These are phyloP conservation scores for Coranthus polyacanthus DNA, from an alignment of 2,797 vertebrate species.

Conservation along the genomic window DNA sequence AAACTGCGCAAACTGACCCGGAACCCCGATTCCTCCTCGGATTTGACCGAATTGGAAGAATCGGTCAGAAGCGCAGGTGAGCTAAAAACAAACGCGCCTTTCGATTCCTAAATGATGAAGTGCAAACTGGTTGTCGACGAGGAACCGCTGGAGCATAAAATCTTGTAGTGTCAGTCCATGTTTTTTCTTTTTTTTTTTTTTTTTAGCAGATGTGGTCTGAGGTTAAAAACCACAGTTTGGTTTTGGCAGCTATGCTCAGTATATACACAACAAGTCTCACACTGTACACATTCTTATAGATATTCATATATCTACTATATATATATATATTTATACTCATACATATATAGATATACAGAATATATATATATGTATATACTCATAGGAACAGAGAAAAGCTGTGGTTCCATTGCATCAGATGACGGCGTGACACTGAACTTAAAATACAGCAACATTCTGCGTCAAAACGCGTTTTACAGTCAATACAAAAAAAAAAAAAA, in stretches of 20 bases:
- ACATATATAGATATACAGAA: constrained; percentile 65
- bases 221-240: constrained; percentile 63
- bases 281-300: constrained; percentile 73
- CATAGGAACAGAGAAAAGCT: constrained; percentile 55
- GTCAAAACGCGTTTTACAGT: constrained; percentile 66
- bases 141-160: constrained; percentile 16
- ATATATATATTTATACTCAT: constrained; percentile 64
- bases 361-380: constrained; percentile 63
- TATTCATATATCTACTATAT: constrained; percentile 69
- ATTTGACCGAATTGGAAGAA: background rate
- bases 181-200: constrained; percentile 15
- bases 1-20: too few relatives aligned
- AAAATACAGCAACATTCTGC: constrained; percentile 67
- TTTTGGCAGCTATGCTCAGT: constrained; percentile 83
- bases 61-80: background rate
- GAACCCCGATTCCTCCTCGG: background rate
- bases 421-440: constrained; percentile 40
- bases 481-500: constrained; percentile 8
- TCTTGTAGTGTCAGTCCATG: constrained; percentile 63
- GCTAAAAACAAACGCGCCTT: constrained; percentile 1
- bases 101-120: constrained; percentile 15
- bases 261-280: constrained; percentile 76
- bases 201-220: constrained; percentile 46
- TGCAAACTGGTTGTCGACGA: constrained; percentile 33
- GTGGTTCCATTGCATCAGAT: constrained; percentile 53